Evolutionary conservation across 1,140 invertebrate genomes (phyloP), one percentile per base, ranked within the genome.

Genomic region (Ips nitidus): DNA sequence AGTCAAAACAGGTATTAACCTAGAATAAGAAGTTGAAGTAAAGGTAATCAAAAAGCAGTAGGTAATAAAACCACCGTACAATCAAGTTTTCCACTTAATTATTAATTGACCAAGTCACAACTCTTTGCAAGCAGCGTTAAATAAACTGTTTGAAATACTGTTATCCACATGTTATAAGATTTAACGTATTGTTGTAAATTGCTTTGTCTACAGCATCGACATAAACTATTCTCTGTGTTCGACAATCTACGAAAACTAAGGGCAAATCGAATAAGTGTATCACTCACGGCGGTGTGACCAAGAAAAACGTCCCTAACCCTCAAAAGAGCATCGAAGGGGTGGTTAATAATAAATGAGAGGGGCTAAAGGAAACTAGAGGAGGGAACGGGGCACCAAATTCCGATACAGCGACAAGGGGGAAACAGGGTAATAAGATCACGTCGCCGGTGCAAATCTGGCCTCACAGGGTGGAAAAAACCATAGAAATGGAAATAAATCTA

Each of bases 281-380:
- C 66, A 47, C 50, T 59, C 53, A 59, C 53, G 50, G 57, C 60
- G 52, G 67, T 69, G 66, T 69, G 53, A 59, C 53, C 59, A 57
- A 57, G 60, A 69, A 69, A 62, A 55, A 56, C 60, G 52, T 41
- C 67, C 52, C 60, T 60, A 22, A n/a, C 37, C 42, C 37, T 42
- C 56, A 67, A 50, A 60, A 42, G 43, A 52, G 55, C 69, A 70
- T 65, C 61, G 61, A 70, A 70, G 69, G 69, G 69, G 69, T 64
- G 69, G 69, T 70, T 64, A 70, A 70, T 70, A 70, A 70, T 70
- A 70, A 70, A 70, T 70, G 69, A 70, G 53, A 61, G 61, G 61
- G 66, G 57, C 36, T n/a, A 57, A 41, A 55, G 53, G 8, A 5
- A 55, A n/a, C 41, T 40, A 4, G 39, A 59, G 6, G 8, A 4